Base-by-base conservation (phyloP, 2,888 invertebrate genomes). In the Melanargia galathea region DNA sequence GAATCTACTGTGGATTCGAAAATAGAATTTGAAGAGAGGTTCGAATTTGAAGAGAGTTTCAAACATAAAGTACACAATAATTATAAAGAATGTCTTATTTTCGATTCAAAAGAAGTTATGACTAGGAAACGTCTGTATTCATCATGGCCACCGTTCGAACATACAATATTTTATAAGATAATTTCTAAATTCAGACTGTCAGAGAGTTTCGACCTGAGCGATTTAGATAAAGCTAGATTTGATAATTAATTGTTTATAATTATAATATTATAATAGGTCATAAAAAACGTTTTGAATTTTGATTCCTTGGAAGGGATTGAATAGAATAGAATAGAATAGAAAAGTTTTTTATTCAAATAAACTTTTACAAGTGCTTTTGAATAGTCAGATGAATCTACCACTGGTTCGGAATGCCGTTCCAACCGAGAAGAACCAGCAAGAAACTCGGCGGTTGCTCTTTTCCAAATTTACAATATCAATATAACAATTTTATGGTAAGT, bases 71-170 rank as follows among this genome's bases (percentile, higher is more conserved):
- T 55, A 7, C 66, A 56, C n/a, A 38, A 51, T 8, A 49, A 61
- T 61, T 8, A 40, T 18, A 65, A 60, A 20, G 66, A 62, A 8
- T 79, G 76, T 54, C 60, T 84, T 18, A 33, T 89, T 0, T 88
- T 84, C 57, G 82, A 80, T 69, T 71, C 77, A 0, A 26, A 45
- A 26, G 67, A 10, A 70, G 66, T 45, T 46, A 62, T 18, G 2
- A 43, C 0, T 45, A 66, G 52, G 0, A 73, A 69, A 38, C 73
- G 83, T 3, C 61, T 78, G n/a, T 80, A 82, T 30, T 73, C 79
- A 0, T 87, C 85, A 2, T 92, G 92, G 92, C 92, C 92, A 0
- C 90, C 91, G 0, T 87, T 80, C 24, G 90, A 91, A 57, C 81
- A 89, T 11, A 82, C 89, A 0, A 18, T 90, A 13, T 88, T 89